Conservation (phyloP, 1,140 invertebrate genomes). For the Heliconius hewitsoni region DNA sequence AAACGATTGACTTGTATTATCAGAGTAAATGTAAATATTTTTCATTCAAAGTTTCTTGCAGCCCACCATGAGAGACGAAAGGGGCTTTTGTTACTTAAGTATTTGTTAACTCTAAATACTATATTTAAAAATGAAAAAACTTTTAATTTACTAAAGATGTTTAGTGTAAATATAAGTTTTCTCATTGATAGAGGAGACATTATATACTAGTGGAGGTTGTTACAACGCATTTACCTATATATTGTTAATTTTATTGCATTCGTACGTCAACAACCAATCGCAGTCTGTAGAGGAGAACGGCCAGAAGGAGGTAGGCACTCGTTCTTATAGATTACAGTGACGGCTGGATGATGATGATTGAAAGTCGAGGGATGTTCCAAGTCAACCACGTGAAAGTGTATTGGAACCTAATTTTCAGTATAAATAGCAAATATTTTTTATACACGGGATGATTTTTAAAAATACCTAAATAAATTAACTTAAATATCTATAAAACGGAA, state of each 20-base stretch:
- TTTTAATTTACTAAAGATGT: constrained; percentile 68
- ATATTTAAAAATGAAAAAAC: constrained; percentile 69
- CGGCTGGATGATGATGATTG: constrained; percentile 54
- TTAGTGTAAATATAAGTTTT: constrained; percentile 71
- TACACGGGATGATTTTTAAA: too few species aligned
- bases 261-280: constrained; percentile 80
- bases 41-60: constrained; percentile 64
- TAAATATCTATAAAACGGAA: too few species aligned
- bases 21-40: constrained; percentile 79
- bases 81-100: constrained; percentile 74
- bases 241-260: constrained; percentile 81
- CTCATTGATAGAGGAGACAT: constrained; percentile 63
- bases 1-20: constrained; percentile 70
- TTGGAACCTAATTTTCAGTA: background rate
- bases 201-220: constrained; percentile 74
- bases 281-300: constrained; percentile 80
- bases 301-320: constrained; percentile 77
- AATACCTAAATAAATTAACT: too few species aligned
- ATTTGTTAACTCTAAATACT: constrained; percentile 66
- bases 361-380: constrained; percentile 29
- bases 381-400: background rate
- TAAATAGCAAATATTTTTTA: background rate
- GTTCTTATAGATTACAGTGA: constrained; percentile 62
- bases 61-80: constrained; percentile 71
- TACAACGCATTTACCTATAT: constrained; percentile 80